Percentiles rank a stretch among this genome's conserved stretches.
phyloP scores from a whole-genome alignment of 2,888 invertebrate genomes.

The Epinotia nisella region DNA sequence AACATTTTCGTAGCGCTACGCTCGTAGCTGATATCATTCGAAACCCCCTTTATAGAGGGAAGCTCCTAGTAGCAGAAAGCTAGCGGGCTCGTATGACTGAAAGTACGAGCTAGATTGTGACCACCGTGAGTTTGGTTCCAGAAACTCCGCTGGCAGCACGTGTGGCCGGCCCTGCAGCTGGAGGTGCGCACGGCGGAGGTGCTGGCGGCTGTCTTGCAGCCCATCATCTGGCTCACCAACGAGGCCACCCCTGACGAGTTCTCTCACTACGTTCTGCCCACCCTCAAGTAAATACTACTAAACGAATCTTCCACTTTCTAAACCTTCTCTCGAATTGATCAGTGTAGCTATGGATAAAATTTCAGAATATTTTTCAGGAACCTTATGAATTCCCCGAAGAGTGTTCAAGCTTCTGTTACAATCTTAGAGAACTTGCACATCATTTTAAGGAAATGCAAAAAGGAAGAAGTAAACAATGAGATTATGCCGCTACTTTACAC shows the following conservation, averaged over 20 bases:
- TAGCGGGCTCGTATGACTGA: too few relatives aligned
- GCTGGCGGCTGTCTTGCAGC: constrained; percentile 92
- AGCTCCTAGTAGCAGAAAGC: too few relatives aligned
- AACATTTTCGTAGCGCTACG: too few relatives aligned
- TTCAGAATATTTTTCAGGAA: constrained; percentile 77
- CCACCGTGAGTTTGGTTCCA: constrained; percentile 71
- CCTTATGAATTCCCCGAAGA: constrained; percentile 91
- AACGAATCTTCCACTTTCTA: background rate
- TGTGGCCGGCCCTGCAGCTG: constrained; percentile 94
- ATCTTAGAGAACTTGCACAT: constrained; percentile 95
- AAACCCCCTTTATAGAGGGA: too few relatives aligned
- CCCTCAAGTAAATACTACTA: constrained; percentile 88
- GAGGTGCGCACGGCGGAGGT: constrained; percentile 95
- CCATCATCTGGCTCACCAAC: constrained; percentile 92
- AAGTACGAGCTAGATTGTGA: too few relatives aligned
- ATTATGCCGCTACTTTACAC: constrained; percentile 94
- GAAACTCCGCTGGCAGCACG: constrained; percentile 98
- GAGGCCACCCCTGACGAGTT: constrained; percentile 92
- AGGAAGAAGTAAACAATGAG: constrained; percentile 91
- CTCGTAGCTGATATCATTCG: too few relatives aligned
- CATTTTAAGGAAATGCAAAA: constrained; percentile 93
- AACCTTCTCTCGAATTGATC: background rate
- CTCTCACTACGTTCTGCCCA: constrained; percentile 91
- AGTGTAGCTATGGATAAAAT: constrained; percentile 21
- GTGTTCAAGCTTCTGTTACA: constrained; percentile 93